A percentile compares a stretch with the other conserved stretches of the same genome.
Conservation (phyloP, 2,113 vertebrate genomes). For the Petrocephalus microphthalmus region DNA sequence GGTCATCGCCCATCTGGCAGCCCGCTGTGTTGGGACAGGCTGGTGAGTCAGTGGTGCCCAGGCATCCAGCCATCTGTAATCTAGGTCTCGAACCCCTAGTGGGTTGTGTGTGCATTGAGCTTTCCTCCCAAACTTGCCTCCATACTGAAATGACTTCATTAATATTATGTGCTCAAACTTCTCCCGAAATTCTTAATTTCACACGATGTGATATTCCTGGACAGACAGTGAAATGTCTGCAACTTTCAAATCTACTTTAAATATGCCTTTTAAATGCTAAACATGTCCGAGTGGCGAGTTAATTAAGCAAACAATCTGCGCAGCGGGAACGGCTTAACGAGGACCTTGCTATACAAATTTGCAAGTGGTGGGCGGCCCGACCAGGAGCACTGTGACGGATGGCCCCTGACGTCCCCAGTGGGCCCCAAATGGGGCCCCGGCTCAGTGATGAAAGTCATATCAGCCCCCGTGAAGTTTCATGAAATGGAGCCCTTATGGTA, state of each 20-base stretch:
- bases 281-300: neutral
- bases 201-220: neutral
- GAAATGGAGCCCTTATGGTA: slow-evolving; percentile 16
- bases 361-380: neutral
- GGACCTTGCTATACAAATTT: neutral
- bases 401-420: neutral
- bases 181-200: neutral
- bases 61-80: neutral
- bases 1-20: neutral
- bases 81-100: neutral
- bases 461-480: neutral
- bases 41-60: neutral
- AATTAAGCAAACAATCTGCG: neutral
- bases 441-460: slow-evolving; percentile 15
- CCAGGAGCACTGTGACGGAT: neutral
- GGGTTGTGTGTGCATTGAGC: neutral
- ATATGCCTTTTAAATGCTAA: neutral
- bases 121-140: neutral
- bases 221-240: neutral
- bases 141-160: neutral
- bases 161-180: neutral
- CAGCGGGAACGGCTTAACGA: neutral
- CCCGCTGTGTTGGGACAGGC: neutral
- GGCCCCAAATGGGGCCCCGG: neutral
- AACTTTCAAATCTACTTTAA: neutral